A percentile compares a stretch with the other conserved stretches of the same genome.
These are phyloP conservation scores for Oncorhynchus clarkii DNA, from an alignment of 2,113 vertebrate genomes.

Conservation along the genomic window DNA sequence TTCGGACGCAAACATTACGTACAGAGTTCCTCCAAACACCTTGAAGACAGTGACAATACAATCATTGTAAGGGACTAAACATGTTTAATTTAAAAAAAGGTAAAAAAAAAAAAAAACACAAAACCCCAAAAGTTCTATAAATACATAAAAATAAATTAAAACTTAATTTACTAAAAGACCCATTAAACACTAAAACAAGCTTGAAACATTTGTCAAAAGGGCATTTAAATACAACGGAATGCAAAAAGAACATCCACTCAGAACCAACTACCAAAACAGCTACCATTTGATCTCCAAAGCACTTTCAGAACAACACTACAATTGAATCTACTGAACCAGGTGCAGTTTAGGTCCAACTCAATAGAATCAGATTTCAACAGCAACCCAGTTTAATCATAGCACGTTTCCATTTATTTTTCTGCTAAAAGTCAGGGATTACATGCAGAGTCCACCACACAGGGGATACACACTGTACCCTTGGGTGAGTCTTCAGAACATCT, in stretches of 20 bases:
- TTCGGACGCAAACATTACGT: too few relatives aligned
- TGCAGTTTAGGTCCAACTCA: constrained; percentile 27
- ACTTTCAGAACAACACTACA: constrained; percentile 31
- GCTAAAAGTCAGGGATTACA: not conserved
- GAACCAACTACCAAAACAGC: constrained; percentile 55
- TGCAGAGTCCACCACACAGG: not conserved
- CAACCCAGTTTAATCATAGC: constrained; percentile 12
- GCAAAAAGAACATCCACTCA: constrained; percentile 34
- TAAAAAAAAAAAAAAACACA: constrained; percentile 70
- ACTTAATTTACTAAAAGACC: constrained; percentile 75
- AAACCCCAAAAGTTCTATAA: constrained; percentile 75
- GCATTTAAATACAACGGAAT: constrained; percentile 65
- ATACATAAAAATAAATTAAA: constrained; percentile 83
- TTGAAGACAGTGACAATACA: not conserved
- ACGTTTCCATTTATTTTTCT: not conserved
- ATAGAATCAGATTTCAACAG: constrained; percentile 2
- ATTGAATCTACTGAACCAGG: constrained; percentile 30
- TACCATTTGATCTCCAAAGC: not conserved
- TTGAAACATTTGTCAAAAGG: constrained; percentile 59
- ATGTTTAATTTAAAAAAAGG: constrained; percentile 27
- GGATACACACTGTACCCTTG: not conserved
- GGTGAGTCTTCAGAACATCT: not conserved
- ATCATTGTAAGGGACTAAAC: constrained; percentile 25
- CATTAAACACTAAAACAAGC: constrained; percentile 66
- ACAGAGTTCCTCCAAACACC: too few relatives aligned